Percentiles rank a stretch among this genome's conserved stretches.
Conservation (phyloP, 1,140 invertebrate species). For the Drosophila sturtevanti region DNA sequence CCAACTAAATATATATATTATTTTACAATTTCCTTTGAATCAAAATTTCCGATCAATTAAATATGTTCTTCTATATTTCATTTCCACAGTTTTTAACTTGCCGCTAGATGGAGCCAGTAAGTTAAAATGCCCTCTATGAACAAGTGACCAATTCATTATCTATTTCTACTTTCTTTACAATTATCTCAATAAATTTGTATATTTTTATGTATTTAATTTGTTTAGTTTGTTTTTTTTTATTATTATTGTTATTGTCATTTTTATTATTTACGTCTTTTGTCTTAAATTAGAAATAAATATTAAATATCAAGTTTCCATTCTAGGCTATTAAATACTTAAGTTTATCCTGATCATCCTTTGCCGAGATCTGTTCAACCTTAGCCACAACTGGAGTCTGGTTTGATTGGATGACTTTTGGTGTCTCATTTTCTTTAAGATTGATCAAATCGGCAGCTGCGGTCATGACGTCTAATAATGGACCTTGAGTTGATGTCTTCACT, state of each 20-base stretch:
- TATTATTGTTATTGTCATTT: constrained; percentile 11
- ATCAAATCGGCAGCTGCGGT: constrained; percentile 1
- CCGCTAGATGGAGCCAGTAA: too few relatives aligned
- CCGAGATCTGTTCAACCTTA: constrained; percentile 11
- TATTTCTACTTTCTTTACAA: too few relatives aligned
- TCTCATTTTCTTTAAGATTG: constrained; percentile 7
- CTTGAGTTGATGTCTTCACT: constrained; percentile 30
- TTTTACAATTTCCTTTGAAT: too few relatives aligned
- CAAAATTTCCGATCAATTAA: too few relatives aligned
- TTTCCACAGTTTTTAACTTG: too few relatives aligned
- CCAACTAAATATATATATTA: too few relatives aligned
- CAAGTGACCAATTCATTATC: too few relatives aligned
- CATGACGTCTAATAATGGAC: constrained; percentile 32
- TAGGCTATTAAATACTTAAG: constrained; percentile 59
- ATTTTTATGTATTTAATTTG: too few relatives aligned
- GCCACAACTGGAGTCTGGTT: not conserved
- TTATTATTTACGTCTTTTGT: constrained; percentile 34
- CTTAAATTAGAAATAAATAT: constrained; percentile 57
- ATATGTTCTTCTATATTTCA: too few relatives aligned
- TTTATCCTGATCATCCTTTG: constrained; percentile 44
- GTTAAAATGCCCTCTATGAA: too few relatives aligned
- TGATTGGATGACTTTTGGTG: not conserved
- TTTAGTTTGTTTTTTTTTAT: too few relatives aligned
- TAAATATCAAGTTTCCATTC: constrained; percentile 19
- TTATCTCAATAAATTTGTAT: too few relatives aligned